phyloP scores from a whole-genome alignment of 2,888 invertebrate genomes.

The Archips crataeganus region DNA sequence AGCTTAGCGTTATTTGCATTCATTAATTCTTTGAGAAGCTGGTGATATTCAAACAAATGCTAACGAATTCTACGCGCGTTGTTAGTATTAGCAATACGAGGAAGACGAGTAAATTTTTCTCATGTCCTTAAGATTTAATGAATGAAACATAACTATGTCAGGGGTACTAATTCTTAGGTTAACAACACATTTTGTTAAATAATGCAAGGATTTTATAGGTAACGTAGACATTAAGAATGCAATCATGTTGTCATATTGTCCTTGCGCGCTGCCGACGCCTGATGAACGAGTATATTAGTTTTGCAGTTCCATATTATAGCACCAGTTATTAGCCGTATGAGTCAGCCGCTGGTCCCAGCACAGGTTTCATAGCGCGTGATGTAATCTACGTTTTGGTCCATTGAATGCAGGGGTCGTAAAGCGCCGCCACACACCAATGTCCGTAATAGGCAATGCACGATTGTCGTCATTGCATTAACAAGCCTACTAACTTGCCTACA shows the following conservation, averaged over 20 bases:
- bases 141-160: slow-evolving; percentile 3
- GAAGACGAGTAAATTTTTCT: background rate
- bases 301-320: slow-evolving; percentile 25
- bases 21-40: slow-evolving; percentile 8
- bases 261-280: slow-evolving; percentile 8
- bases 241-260: slow-evolving; percentile 10
- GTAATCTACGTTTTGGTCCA: slow-evolving; percentile 69
- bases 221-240: slow-evolving; percentile 4
- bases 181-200: slow-evolving; percentile 2
- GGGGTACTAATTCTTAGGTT: background rate
- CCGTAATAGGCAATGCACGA: slow-evolving; percentile 78
- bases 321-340: slow-evolving; percentile 30
- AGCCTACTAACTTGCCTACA: slow-evolving; percentile 64
- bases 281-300: slow-evolving; percentile 15
- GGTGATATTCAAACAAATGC: slow-evolving; percentile 6
- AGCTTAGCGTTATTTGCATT: slow-evolving; percentile 4
- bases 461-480: slow-evolving; percentile 61
- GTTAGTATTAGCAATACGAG: background rate
- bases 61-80: background rate
- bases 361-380: slow-evolving; percentile 58
- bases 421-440: slow-evolving; percentile 58
- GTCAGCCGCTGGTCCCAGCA: slow-evolving; percentile 50
- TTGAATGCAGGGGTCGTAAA: slow-evolving; percentile 65
- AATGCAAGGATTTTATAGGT: background rate
- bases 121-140: slow-evolving; percentile 4